phyloP scores from a whole-genome alignment of 2,888 invertebrate genomes.

The Lycophotia porphyrea region DNA sequence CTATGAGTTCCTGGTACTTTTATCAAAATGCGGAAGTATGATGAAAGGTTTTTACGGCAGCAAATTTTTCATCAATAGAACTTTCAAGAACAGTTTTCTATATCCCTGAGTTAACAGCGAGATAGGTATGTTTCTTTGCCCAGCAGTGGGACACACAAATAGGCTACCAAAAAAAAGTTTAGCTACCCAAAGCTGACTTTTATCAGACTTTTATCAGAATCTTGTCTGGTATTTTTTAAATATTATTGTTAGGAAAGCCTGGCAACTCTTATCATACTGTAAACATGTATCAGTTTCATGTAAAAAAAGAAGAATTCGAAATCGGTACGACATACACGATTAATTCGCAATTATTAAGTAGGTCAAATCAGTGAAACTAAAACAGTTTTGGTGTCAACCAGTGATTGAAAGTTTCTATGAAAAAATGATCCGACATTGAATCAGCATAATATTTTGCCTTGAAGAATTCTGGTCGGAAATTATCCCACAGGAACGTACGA shows the following conservation, averaged over 20 bases:
- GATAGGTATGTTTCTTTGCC: not conserved
- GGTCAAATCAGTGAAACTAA: not conserved
- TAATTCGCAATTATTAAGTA: not conserved
- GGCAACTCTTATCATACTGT: slow-evolving; percentile 24
- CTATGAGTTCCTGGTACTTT: slow-evolving; percentile 37
- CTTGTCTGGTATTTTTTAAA: not conserved
- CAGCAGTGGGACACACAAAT: too few species aligned
- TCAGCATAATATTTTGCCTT: not conserved
- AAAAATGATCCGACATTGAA: too few species aligned
- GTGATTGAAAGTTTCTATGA: not conserved
- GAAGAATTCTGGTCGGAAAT: not conserved
- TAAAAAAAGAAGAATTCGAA: not conserved
- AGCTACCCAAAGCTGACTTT: not conserved
- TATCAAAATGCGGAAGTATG: not conserved
- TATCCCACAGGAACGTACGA: not conserved
- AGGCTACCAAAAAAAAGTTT: too few species aligned
- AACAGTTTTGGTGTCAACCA: not conserved
- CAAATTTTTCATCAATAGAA: not conserved
- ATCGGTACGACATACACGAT: not conserved
- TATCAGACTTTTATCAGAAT: slow-evolving; percentile 18
- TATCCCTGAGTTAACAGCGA: not conserved
- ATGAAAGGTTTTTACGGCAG: not conserved
- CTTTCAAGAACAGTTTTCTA: not conserved
- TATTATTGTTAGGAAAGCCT: slow-evolving; percentile 28
- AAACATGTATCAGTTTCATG: not conserved